Evolutionary conservation across 2,797 vertebrate genomes (phyloP).

Genomic region (Periparus ater): DNA sequence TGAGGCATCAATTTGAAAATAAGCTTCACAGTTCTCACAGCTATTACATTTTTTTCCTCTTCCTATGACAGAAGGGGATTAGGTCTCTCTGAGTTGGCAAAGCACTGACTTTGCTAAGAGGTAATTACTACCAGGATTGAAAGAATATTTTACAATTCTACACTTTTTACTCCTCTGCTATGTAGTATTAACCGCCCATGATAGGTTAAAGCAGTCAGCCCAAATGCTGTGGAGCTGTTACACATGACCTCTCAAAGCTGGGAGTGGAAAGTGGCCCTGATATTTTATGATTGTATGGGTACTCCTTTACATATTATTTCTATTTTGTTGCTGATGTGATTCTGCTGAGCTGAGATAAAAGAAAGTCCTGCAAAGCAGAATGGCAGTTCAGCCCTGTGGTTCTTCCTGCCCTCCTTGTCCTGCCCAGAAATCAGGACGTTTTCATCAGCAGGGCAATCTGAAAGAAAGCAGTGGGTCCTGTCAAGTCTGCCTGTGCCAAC

Average conservation of each 20-base stretch:
- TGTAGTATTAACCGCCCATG: neutral
- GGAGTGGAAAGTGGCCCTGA: neutral
- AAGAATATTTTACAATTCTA: neutral
- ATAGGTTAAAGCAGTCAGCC: neutral
- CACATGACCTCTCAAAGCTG: neutral
- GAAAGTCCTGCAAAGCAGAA: neutral
- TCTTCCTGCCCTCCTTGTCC: neutral
- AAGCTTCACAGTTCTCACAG: conserved; percentile 22
- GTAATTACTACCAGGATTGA: neutral
- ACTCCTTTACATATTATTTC: neutral
- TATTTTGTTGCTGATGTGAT: neutral
- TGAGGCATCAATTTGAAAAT: conserved; percentile 55
- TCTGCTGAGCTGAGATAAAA: neutral
- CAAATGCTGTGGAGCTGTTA: neutral
- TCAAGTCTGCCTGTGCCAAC: neutral
- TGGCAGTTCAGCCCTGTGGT: neutral
- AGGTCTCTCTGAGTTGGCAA: neutral
- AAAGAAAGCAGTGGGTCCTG: neutral
- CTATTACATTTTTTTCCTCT: conserved; percentile 4
- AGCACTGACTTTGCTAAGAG: neutral
- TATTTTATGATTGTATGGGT: neutral
- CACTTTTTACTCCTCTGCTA: neutral
- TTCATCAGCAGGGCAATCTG: neutral
- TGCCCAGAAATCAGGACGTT: neutral
- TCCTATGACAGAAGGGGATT: neutral